phyloP scores from a whole-genome alignment of 2,888 invertebrate species.

The Agriotes lineatus region DNA sequence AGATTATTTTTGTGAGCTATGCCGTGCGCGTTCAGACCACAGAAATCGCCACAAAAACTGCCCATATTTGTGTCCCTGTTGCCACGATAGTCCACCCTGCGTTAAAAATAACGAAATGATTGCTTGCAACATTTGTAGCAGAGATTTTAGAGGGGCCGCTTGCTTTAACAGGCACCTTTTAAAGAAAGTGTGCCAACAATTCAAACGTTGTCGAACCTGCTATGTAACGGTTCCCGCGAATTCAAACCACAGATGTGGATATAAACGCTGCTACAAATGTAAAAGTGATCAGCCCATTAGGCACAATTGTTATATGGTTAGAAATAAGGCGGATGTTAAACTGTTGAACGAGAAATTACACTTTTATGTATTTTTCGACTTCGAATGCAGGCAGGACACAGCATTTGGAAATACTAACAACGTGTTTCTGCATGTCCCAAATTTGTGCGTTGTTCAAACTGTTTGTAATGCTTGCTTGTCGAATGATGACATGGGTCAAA shows the following conservation, averaged over 20 bases:
- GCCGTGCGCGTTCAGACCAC: not conserved
- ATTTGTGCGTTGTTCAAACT: no score
- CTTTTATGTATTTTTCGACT: no score
- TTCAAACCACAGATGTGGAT: not conserved
- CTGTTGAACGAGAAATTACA: no score
- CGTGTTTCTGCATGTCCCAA: no score
- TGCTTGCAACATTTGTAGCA: not conserved
- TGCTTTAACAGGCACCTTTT: not conserved
- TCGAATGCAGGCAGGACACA: no score
- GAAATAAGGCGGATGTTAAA: not conserved
- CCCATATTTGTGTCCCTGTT: not conserved
- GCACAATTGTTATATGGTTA: conserved; percentile 8
- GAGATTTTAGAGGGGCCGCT: not conserved
- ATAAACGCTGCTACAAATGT: not conserved
- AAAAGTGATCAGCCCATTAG: not conserved
- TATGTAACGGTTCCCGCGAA: not conserved
- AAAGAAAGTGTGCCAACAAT: not conserved
- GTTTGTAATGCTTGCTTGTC: no score
- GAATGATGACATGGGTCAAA: no score
- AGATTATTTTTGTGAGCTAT: not conserved
- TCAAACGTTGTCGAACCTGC: not conserved
- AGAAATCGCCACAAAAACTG: not conserved
- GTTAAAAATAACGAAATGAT: not conserved
- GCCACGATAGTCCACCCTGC: not conserved
- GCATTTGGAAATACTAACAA: no score